Base-by-base conservation (phyloP, 2,797 vertebrate genomes). In the Gymnothorax reevesii region DNA sequence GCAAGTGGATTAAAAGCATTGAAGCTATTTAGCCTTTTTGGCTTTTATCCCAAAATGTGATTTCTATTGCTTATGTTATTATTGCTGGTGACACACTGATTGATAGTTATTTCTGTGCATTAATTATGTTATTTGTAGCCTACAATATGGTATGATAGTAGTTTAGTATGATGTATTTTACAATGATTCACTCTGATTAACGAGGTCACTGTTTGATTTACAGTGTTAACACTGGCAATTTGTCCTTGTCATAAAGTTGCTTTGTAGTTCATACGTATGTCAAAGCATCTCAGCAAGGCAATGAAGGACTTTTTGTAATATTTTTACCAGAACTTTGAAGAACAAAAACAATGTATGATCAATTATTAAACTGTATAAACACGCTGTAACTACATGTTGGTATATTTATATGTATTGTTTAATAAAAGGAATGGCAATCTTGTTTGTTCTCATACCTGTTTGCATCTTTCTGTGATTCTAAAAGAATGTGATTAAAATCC, bases 21-120 rank as follows among this genome's bases (percentile, higher is more conserved):
- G 91, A 95, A 95, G 93, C 91, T 94, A 91, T 91, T 90, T 86
- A 87, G 59, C 33, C 15, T 27, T 87, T 64, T 73, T 86, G 84
- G 69, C 92, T 91, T 93, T 83, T 91, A 95, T 94, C 94, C 95
- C 93, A 92, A 88, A 96, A 96, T 96, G 95, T 96, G 95, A 96
- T 92, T 89, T 89, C 91, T 7, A 87, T 20, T 91, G 89, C 89
- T 85, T 92, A 91, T 88, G 60, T 87, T 82, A 82, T 27, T 54
- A 64, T 86, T 88, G 86, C 83, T 75, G 87, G 83, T 8, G 57
- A 60, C 62, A 77, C 85, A 75, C 85, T 86, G 60, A 66, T 49
- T 75, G 22, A 71, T 75, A 71, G 57, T 57, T 66, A 33, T 86
- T 82, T 49, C 8, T 22, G 33, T 85, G 66, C 77, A 55, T 80